Percentiles rank a stretch among this genome's conserved stretches.
phyloP scores from a whole-genome alignment of 1,140 invertebrate genomes.

The Prorops nasuta region DNA sequence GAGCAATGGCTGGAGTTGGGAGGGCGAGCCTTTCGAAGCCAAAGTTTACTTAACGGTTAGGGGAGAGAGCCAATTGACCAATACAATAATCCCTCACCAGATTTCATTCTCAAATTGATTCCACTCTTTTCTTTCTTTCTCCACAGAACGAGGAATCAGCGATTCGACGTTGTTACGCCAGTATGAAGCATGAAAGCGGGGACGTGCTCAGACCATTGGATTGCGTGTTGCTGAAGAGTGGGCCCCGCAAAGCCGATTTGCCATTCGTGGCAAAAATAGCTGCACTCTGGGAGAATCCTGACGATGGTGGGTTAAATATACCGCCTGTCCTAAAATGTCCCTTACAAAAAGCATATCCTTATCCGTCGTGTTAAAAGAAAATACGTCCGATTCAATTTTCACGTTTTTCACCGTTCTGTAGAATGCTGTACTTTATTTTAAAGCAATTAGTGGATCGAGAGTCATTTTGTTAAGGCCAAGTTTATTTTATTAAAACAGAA shows the following conservation, averaged over 20 bases:
- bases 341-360: no score
- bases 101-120: no score
- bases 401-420: background rate
- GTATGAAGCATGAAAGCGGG: conserved; percentile 83
- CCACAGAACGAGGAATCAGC: conserved; percentile 78
- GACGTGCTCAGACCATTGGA: conserved; percentile 84
- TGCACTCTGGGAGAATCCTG: conserved; percentile 90
- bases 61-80: conserved; percentile 24
- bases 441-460: no score
- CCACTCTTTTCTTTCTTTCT: conserved; percentile 29
- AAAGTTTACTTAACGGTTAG: conserved; percentile 87
- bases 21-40: conserved; percentile 77
- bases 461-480: no score
- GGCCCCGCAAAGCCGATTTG: conserved; percentile 79
- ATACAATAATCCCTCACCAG: no score
- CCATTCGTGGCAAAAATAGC: conserved; percentile 94
- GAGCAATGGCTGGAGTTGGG: conserved; percentile 91
- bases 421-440: no score
- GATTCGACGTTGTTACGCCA: conserved; percentile 79
- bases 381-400: background rate
- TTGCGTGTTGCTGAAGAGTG: conserved; percentile 85
- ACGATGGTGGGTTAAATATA: conserved; percentile 84
- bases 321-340: no score
- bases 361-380: background rate
- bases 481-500: no score